These are phyloP conservation scores for Drosophila sechellia DNA, from an alignment of 1,140 invertebrate species.

Conservation along the genomic window DNA sequence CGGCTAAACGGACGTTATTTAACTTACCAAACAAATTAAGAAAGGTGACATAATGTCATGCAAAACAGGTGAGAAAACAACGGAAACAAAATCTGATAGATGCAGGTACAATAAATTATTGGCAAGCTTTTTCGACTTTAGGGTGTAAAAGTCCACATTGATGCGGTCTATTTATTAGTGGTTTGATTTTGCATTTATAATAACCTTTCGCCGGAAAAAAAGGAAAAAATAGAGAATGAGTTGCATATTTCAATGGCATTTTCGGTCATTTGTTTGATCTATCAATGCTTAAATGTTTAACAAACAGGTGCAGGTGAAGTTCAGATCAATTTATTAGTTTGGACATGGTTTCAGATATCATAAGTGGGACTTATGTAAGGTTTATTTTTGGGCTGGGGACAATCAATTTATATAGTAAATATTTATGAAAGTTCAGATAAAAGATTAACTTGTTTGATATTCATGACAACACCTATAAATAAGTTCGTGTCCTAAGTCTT, in stretches of 20 bases:
- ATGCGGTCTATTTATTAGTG: slow-evolving; percentile 13
- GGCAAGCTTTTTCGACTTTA: not conserved
- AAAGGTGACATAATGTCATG: slow-evolving; percentile 45
- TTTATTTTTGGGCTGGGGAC: not conserved
- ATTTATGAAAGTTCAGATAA: not conserved
- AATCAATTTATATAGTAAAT: slow-evolving; percentile 9
- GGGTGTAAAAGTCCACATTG: slow-evolving; percentile 21
- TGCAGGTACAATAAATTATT: slow-evolving; percentile 33
- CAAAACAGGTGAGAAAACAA: slow-evolving; percentile 19
- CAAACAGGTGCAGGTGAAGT: slow-evolving; percentile 31
- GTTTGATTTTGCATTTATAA: slow-evolving; percentile 12
- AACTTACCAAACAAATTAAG: slow-evolving; percentile 37
- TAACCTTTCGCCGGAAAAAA: slow-evolving; percentile 24
- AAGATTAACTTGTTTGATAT: not conserved
- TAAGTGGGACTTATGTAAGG: slow-evolving; percentile 17
- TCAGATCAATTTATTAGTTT: slow-evolving; percentile 11
- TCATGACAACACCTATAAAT: not conserved
- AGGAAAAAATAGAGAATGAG: slow-evolving; percentile 25
- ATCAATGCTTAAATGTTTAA: slow-evolving; percentile 13
- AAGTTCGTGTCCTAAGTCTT: slow-evolving; percentile 49
- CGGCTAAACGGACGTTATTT: slow-evolving; percentile 42
- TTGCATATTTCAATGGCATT: slow-evolving; percentile 26
- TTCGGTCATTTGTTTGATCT: slow-evolving; percentile 22
- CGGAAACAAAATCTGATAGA: slow-evolving; percentile 25
- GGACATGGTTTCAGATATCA: too few relatives aligned